Base-by-base conservation (phyloP, 1,140 invertebrate genomes). In the Rhyacophila brunnea region DNA sequence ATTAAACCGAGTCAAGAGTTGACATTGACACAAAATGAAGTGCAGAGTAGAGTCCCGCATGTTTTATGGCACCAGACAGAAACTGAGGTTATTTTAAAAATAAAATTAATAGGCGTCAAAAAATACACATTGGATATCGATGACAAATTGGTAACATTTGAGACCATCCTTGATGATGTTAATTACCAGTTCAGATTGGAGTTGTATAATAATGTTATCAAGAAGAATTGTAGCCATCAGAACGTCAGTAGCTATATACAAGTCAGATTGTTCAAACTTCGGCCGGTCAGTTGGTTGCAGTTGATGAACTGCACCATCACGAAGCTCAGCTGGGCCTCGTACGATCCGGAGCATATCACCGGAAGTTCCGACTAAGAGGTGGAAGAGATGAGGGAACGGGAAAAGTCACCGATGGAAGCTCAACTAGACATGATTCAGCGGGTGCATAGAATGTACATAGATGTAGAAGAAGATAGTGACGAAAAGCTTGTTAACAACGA, bases 61-160 rank as follows among this genome's bases (percentile, higher is more conserved):
- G 32, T 58, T 34, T 20, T 49, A 13, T 58, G 56, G 56, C 17
- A 51, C 19, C 46, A 58, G 20, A 58, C 42, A 18, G 43, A 51
- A 14, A 43, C 20, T n/a, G 36, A 28, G 10, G 56, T 58, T 13
- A 45, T 38, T 17, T 19, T 58, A 4, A 58, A 52, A 32, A 58
- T 58, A 20, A 35, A 43, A 46, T 28, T 58, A 42, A 17, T 47
- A 2, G 48, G 45, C 11, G 48, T 51, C 2, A 48, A 38, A 15
- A 43, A 44, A 6, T 57, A 57, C 35, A 32, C 46, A 32, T 50
- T 40, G 15, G 40, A 19, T 9, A 57, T 57, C 11, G 28, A 23
- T 7, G 18, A 48, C 1, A 57, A 49, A 11, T 17, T 6, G n/a
- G 28, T 57, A 11, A 42, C 35, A 7, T 57, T 57, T 23, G 18